phyloP scores from a whole-genome alignment of 2,113 vertebrate species.

The Percina caprodes region DNA sequence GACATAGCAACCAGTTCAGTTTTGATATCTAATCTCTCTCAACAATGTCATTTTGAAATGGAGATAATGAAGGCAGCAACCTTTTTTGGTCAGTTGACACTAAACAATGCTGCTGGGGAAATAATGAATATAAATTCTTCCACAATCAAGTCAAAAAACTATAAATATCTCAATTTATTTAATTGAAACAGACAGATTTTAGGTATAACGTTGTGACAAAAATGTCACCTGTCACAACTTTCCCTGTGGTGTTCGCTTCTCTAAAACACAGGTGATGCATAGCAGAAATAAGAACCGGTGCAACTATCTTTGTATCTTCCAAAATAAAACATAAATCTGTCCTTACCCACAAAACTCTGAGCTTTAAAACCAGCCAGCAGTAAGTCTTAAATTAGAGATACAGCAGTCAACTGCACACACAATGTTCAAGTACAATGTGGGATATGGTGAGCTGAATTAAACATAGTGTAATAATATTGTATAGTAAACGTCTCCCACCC shows the following conservation, averaged over 20 bases:
- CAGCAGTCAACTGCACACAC: background rate
- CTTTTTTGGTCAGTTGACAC: background rate
- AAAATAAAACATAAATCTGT: background rate
- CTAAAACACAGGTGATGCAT: background rate
- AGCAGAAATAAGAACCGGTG: background rate
- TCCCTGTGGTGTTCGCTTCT: background rate
- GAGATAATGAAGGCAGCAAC: background rate
- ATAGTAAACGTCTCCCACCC: background rate
- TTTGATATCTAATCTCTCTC: no score
- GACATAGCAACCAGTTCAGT: no score
- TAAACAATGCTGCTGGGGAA: background rate
- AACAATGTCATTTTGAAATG: background rate
- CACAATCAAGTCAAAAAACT: background rate
- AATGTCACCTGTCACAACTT: background rate
- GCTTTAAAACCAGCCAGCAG: background rate
- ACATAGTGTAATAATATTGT: background rate
- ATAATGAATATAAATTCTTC: background rate
- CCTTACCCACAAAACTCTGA: background rate
- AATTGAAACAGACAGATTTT: background rate
- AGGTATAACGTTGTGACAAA: background rate
- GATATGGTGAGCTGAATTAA: background rate
- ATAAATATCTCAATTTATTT: background rate
- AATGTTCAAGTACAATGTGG: background rate
- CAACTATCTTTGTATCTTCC: background rate
- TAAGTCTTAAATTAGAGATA: no score